These are phyloP conservation scores for Tachuris rubrigastra DNA, from an alignment of 2,113 vertebrate species.

Conservation along the genomic window DNA sequence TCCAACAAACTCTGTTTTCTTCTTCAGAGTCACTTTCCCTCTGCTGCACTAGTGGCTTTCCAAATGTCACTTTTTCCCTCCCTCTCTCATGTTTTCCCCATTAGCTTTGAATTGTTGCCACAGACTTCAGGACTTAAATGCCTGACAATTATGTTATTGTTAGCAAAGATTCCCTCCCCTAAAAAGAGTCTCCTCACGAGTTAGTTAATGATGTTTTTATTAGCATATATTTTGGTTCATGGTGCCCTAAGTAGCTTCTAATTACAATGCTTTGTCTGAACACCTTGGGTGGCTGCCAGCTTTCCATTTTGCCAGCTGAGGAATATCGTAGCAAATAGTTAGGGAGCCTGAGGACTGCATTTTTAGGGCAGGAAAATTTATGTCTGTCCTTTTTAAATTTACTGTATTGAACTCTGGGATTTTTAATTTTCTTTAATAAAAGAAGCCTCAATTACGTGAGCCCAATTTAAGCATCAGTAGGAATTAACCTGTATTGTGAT, in stretches of 20 bases:
- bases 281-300: constrained; percentile 41
- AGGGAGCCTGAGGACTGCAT: neutral
- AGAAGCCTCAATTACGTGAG: neutral
- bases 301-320: constrained; percentile 22
- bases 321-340: neutral
- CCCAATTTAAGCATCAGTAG: neutral
- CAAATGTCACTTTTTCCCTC: neutral
- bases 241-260: constrained; percentile 48
- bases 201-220: constrained; percentile 44
- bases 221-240: constrained; percentile 25
- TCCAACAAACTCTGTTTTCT: neutral
- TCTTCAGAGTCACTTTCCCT: neutral
- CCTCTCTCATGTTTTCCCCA: neutral
- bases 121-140: neutral
- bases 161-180: neutral
- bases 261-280: constrained; percentile 35
- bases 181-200: neutral
- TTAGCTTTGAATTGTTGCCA: neutral
- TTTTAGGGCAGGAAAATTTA: constrained; percentile 20
- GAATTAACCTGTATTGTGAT: neutral
- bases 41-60: neutral
- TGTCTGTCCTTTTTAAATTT: neutral
- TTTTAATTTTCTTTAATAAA: neutral
- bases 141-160: neutral
- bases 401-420: neutral